Evolutionary conservation across 30 jellyfish, hydroid and myxozoan species (phyloP), one percentile per base, ranked within the genome.

Genomic region (Chironex yamaguchii): DNA sequence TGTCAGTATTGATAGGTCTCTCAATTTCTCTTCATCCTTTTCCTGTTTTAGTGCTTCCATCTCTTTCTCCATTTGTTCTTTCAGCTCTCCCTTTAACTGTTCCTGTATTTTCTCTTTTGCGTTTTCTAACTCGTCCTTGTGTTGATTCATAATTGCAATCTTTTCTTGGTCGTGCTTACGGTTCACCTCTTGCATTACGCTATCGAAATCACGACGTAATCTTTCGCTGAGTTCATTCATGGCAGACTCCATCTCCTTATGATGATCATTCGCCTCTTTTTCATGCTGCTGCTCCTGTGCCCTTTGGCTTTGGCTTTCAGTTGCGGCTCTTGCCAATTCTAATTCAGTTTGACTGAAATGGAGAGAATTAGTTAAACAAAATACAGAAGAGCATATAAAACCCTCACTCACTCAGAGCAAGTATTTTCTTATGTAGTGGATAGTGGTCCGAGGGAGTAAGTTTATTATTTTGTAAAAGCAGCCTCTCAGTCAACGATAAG

Each of bases 161-260:
- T 82, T 82, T 58, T 82, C 92, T 1, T 49, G 80, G 27, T 82
- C 94, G 49, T 49, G 72, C 31, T 63, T 84, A 2, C 81, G 62
- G 29, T 84, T 84, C 62, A 84, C 58, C 66, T 71, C 94, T 11
- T 73, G 62, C 94, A 84, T 70, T 52, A 72, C 29, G 62, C 36
- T 63, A 64, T 84, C 72, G 82, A 84, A 84, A 36, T 71, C 89
- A 22, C 34, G 71, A 21, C 62, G 71, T 34, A 84, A 72, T 23
- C 64, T 84, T 9, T 81, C 24, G 25, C 94, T 84, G 42, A 84
- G 24, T 49, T 84, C 87, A 14, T 36, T 35, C 29, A 71, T 83
- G 2, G 94, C 94, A 23, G 71, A 50, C 29, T 71, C 89, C 27
- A 84, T 50, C 42, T 84, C 94, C 48, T 71, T 68, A 29, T 62